These are phyloP conservation scores for Dreissena polymorpha DNA, from an alignment of 1,140 invertebrate species.

Conservation along the genomic window DNA sequence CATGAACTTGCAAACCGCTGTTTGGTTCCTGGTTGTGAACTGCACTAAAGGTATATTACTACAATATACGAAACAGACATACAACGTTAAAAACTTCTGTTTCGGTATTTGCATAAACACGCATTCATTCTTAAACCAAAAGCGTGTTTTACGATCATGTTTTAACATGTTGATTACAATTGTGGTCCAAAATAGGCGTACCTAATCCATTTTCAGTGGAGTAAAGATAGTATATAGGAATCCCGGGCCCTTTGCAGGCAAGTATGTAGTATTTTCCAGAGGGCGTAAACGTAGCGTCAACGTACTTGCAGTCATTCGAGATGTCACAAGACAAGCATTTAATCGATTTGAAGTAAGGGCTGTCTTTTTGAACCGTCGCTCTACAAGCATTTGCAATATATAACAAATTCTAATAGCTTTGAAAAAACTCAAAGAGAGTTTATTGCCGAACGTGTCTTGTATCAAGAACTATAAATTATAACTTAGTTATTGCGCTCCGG, in stretches of 20 bases:
- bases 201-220: slow-evolving; percentile 42
- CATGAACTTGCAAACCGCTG: too few relatives aligned
- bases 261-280: slow-evolving; percentile 86
- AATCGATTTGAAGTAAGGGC: slow-evolving; percentile 5
- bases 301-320: slow-evolving; percentile 82
- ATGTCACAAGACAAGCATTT: slow-evolving; percentile 74
- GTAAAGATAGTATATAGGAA: slow-evolving; percentile 87
- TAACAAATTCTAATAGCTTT: too few relatives aligned
- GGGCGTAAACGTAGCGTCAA: slow-evolving; percentile 86
- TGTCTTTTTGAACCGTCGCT: slow-evolving; percentile 8
- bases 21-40: too few relatives aligned
- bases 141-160: too few relatives aligned
- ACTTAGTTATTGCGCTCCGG: background rate
- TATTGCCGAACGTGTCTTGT: background rate
- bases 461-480: background rate
- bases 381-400: background rate
- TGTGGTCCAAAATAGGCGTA: background rate
- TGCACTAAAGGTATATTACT: too few relatives aligned
- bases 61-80: too few relatives aligned
- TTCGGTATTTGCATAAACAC: too few relatives aligned
- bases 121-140: too few relatives aligned
- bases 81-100: too few relatives aligned
- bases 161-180: too few relatives aligned
- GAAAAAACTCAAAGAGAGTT: too few relatives aligned
- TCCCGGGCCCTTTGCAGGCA: slow-evolving; percentile 91